phyloP scores from a whole-genome alignment of 2,113 vertebrate species.

The Tiliqua scincoides region DNA sequence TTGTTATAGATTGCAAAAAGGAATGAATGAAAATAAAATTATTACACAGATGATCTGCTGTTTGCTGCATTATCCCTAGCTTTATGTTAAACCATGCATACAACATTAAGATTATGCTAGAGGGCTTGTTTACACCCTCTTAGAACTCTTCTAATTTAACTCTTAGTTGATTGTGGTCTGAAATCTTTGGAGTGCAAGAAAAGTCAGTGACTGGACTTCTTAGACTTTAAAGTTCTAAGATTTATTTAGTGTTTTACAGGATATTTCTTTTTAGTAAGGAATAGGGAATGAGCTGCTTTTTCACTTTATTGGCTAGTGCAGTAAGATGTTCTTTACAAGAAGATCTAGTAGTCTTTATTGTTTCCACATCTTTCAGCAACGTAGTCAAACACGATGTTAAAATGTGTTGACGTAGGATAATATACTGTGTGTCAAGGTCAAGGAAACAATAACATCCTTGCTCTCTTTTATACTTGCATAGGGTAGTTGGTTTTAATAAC shows the following conservation, averaged over 20 bases:
- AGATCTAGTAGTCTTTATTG: constrained; percentile 10
- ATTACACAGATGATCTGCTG: too few species aligned
- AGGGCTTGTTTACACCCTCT: too few species aligned
- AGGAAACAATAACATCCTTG: constrained; percentile 43
- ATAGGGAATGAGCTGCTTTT: neutral
- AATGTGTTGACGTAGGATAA: constrained; percentile 3
- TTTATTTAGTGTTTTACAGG: neutral
- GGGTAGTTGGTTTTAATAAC: constrained; percentile 42
- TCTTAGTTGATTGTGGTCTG: too few species aligned
- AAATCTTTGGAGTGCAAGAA: too few species aligned
- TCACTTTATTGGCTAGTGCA: neutral
- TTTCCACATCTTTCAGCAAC: constrained; percentile 20
- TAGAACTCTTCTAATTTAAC: too few species aligned
- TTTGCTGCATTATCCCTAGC: too few species aligned
- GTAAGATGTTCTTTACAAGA: neutral
- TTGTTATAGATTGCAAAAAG: too few species aligned
- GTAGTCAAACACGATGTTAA: neutral
- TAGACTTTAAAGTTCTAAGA: neutral
- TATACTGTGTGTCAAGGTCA: constrained; percentile 39
- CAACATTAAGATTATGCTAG: too few species aligned
- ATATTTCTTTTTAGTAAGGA: neutral
- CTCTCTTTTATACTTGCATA: constrained; percentile 52
- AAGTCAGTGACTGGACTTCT: neutral
- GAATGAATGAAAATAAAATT: too few species aligned
- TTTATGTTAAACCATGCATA: too few species aligned